phyloP scores from a whole-genome alignment of 1,140 invertebrate species.

The Trichonephila inaurata region DNA sequence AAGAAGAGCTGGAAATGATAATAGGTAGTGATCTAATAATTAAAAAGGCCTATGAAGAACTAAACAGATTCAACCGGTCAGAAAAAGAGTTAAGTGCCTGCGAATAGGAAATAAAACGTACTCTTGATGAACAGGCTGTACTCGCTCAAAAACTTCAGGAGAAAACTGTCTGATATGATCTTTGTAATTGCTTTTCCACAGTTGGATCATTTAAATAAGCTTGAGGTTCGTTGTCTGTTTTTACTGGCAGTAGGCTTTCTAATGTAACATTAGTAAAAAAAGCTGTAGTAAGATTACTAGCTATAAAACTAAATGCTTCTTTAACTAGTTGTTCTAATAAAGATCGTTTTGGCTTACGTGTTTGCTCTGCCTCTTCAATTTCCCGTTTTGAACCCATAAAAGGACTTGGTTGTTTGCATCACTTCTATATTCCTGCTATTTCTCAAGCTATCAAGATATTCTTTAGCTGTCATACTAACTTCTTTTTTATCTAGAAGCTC shows the following conservation, averaged over 20 bases:
- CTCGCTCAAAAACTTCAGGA: constrained; percentile 13
- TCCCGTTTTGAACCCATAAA: constrained; percentile 60
- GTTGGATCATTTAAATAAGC: constrained; percentile 68
- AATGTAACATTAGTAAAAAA: constrained; percentile 29
- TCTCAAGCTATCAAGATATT: neutral
- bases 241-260: constrained; percentile 61
- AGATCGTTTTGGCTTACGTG: neutral
- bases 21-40: too few species aligned
- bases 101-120: too few species aligned
- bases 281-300: neutral
- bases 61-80: too few species aligned
- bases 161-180: constrained; percentile 30
- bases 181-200: constrained; percentile 64
- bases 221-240: constrained; percentile 54
- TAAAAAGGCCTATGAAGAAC: too few species aligned
- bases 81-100: too few species aligned
- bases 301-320: constrained; percentile 56
- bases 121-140: too few species aligned
- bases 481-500: constrained; percentile 65
- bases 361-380: constrained; percentile 55
- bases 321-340: constrained; percentile 51
- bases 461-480: constrained; percentile 69
- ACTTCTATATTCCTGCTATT: constrained; percentile 54
- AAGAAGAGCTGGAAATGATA: too few species aligned
- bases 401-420: constrained; percentile 64